A percentile compares a stretch with the other conserved stretches of the same genome.
These are phyloP conservation scores for Antidorcas marsupialis DNA, from an alignment of 2,113 vertebrate species.

Conservation along the genomic window DNA sequence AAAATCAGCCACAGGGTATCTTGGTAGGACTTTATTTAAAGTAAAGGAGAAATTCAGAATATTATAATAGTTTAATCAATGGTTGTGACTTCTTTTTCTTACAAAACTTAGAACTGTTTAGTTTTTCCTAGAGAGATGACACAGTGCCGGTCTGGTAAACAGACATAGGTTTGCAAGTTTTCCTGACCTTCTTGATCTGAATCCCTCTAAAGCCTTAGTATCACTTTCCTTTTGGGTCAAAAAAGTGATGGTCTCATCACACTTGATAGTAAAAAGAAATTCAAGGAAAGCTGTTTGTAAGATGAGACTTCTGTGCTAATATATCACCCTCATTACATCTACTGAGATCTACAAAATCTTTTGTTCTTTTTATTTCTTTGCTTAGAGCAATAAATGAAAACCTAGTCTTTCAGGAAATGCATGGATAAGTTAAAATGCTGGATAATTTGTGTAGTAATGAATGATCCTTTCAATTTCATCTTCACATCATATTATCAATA, in stretches of 20 bases:
- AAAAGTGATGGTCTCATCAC: neutral
- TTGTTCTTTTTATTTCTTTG: neutral
- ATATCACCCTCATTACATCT: neutral
- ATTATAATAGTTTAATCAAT: neutral
- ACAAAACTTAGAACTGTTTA: neutral
- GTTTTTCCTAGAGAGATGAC: neutral
- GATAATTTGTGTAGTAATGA: neutral
- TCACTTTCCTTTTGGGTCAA: neutral
- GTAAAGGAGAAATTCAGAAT: neutral
- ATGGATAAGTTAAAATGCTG: neutral
- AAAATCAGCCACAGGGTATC: neutral
- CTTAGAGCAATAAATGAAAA: neutral
- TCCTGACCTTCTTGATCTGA: neutral
- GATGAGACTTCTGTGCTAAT: neutral
- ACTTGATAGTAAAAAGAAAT: neutral
- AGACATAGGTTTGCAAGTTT: neutral
- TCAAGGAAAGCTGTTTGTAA: neutral
- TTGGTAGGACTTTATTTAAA: neutral
- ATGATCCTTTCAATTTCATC: neutral
- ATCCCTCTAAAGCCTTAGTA: neutral
- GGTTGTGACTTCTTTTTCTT: neutral
- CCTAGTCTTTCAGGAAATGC: constrained; percentile 1
- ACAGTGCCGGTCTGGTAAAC: neutral
- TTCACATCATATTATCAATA: neutral
- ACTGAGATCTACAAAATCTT: neutral